Base-by-base conservation (phyloP, 2,797 vertebrate species). In the Pipistrellus pipistrellus region DNA sequence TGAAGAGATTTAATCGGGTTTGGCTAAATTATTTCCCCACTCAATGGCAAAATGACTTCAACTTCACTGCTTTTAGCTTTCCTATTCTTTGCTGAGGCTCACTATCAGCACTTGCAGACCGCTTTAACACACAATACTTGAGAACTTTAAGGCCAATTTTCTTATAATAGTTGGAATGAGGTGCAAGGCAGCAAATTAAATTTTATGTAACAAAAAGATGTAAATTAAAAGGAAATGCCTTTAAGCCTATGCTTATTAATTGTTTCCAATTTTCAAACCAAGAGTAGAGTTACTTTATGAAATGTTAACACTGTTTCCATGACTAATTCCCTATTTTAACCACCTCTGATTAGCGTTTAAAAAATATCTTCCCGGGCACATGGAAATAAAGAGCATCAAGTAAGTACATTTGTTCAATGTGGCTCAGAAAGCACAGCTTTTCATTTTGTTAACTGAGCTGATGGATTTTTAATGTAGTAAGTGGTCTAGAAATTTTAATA, bases 141-240 rank as follows among this genome's bases (percentile, higher is more conserved):
- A 51, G 3, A 92, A 96, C 69, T 93, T 96, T 93, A 92, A 96
- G 92, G 85, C 85, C 85, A 92, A 97, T 97, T 97, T 96, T 93
- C 95, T 95, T 80, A 93, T 95, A 97, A 97, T 96, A 96, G 93
- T 85, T 91, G 27, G 88, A 92, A 90, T 84, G 84, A 90, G 75
- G 78, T n/a, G 6, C 82, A 86, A 83, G 71, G 71, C 69, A 82
- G 86, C 84, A 96, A 95, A 97, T 97, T 96, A 96, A 96, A 96
- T 96, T 96, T 96, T 88, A 92, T 73, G 18, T 87, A 90, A 96
- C 75, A 85, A 85, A 93, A 93, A 91, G 77, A 95, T 89, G 84
- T 75, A 93, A 96, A 96, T 96, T 96, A 96, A 94, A 95, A 96
- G 92, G 82, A 92, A 95, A 90, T 62, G 69, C 73, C 90, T 92